Evolutionary conservation across 2,113 vertebrate species (phyloP), one percentile per base, ranked within the genome.

Genomic region (Cavia porcellus): DNA sequence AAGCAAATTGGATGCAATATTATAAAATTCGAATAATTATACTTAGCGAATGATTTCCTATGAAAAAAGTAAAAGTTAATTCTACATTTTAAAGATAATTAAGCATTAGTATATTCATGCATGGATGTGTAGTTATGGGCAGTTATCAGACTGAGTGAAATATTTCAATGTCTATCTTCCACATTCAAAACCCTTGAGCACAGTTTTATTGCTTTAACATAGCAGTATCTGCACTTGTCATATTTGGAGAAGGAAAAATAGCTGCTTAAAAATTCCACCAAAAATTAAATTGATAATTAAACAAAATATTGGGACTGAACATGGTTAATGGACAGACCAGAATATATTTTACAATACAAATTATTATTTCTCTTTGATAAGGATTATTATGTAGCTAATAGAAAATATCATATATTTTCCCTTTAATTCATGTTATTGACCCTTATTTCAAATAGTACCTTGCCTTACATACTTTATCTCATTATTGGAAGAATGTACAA

Each of bases 241-340:
- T 64, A 90, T 45, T 25, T 85, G 20, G 0, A 64, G 35, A 45
- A 75, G 1, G n/a, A 89, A 86, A 90, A 35, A 15, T 4, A 30
- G 24, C 20, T 57, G 9, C 14, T 90, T 88, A 86, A 89, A 87
- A 81, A 32, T 87, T 86, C 8, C 12, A 32, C 5, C 84, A 30
- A 94, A 96, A 96, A 93, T 95, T 50, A 94, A 97, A 97, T 96
- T 97, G 91, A 97, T 96, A 72, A 95, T 96, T 47, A 95, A 89
- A 77, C 9, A 90, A 94, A 70, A 90, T 90, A 93, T 95, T 68
- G 87, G 86, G 92, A 64, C 7, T 61, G 3, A 50, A 1, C 30
- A 82, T n/a, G 13, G 24, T 28, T 87, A 90, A 74, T 47, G 66
- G 79, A 50, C 0, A 5, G 79, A 84, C 74, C 45, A 96, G 75